Evolutionary conservation across 1,140 invertebrate species (phyloP), one percentile per base, ranked within the genome.

Genomic region (Mamestra configurata): DNA sequence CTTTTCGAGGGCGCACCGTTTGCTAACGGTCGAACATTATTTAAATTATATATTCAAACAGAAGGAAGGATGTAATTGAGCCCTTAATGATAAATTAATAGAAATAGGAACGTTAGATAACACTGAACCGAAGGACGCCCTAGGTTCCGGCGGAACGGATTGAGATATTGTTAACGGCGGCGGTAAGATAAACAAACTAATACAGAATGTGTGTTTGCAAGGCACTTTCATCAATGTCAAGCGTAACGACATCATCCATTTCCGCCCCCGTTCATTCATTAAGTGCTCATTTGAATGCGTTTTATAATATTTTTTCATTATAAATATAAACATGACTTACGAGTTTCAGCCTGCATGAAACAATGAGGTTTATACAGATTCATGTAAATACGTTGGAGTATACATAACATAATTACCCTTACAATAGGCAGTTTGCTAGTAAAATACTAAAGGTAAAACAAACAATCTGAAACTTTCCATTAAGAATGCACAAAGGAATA

Each of bases 401-500:
- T 66, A 20, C 49, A 35, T 77, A 66, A 66, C 57, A 64, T 55
- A 51, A 70, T 78, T 53, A 70, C 11, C 46, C 51, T 37, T 7
- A 77, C 75, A 78, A 78, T 71, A 73, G 70, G 43, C 49, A 59
- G 49, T 75, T 66, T 51, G 64, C 27, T 84, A 43, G 80, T 85
- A 85, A 81, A 84, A 86, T 79, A 85, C 77, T 82, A 88, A 87
- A 90, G 81, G 53, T 43, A 80, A 84, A 85, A 88, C 87, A 89
- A 91, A 90, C 84, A 90, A 87, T 70, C 80, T 85, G 89, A 89
- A 91, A 89, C 83, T 81, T 86, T 84, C 80, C 84, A 90, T 89
- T 89, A 88, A 83, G 84, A 86, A 82, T 85, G 80, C 83, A 92
- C 90, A 93, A 91, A 92, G 92, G 89, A 86, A 88, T 88, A 90